These are phyloP conservation scores for Rhagonycha fulva DNA, from an alignment of 2,888 invertebrate genomes.

Conservation along the genomic window DNA sequence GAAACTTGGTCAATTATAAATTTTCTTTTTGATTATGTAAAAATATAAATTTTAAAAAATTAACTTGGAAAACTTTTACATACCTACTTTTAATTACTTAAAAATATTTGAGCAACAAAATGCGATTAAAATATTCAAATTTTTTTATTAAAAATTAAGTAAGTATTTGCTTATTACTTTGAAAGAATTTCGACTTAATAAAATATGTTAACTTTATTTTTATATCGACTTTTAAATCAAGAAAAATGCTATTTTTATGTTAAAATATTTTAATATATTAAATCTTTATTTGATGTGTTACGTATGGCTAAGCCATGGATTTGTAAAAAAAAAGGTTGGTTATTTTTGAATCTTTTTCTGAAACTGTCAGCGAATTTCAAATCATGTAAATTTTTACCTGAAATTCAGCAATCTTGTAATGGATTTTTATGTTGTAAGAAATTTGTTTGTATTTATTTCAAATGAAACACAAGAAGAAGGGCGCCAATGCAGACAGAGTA, in stretches of 20 bases:
- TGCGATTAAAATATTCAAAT: not conserved
- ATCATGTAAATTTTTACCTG: not conserved
- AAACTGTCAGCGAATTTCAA: not conserved
- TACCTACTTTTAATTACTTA: not conserved
- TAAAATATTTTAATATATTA: not conserved
- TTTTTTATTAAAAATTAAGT: not conserved
- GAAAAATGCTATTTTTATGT: not conserved
- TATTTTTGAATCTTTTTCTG: not conserved
- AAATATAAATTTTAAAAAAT: no score
- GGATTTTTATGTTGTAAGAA: not conserved
- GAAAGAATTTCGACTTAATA: not conserved
- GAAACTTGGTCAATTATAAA: not conserved
- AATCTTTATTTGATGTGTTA: not conserved
- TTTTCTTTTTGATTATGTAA: not conserved
- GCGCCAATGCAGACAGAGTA: constrained; percentile 24
- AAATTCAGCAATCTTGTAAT: not conserved
- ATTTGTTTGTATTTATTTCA: not conserved
- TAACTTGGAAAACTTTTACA: not conserved
- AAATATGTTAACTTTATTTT: not conserved
- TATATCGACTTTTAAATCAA: not conserved
- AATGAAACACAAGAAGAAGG: not conserved
- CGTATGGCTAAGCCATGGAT: not conserved
- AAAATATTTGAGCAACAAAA: not conserved
- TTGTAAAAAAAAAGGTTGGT: not conserved
- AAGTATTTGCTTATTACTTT: not conserved